Conservation (phyloP, 2,888 invertebrate species). For the Pegoplata infirma region DNA sequence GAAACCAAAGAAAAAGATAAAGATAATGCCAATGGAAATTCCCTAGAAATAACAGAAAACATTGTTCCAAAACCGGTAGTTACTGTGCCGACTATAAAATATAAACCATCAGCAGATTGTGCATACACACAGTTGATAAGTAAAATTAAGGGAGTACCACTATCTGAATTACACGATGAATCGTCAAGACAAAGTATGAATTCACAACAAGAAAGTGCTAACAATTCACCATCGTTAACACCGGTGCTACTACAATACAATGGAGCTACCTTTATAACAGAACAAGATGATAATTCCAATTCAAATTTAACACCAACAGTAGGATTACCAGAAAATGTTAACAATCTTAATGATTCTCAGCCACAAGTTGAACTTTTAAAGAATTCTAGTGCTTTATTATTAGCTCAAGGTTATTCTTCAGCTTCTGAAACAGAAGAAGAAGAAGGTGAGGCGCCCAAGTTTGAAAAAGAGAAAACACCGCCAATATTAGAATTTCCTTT, state of each 20-base stretch:
- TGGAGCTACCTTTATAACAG: slow-evolving; percentile 70
- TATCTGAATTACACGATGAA: slow-evolving; percentile 72
- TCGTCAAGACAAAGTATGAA: slow-evolving; percentile 60
- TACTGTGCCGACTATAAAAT: slow-evolving; percentile 82
- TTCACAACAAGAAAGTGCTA: slow-evolving; percentile 65
- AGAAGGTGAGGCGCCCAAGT: slow-evolving; percentile 4
- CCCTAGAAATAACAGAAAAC: not conserved
- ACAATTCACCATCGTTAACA: slow-evolving; percentile 69
- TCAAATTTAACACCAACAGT: slow-evolving; percentile 16
- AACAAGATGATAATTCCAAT: slow-evolving; percentile 61
- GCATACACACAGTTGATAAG: slow-evolving; percentile 92
- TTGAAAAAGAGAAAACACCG: slow-evolving; percentile 58
- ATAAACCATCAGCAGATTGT: slow-evolving; percentile 91
- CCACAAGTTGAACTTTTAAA: slow-evolving; percentile 74
- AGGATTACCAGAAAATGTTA: slow-evolving; percentile 41
- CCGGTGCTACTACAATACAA: slow-evolving; percentile 75
- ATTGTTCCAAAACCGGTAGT: slow-evolving; percentile 67
- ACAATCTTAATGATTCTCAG: slow-evolving; percentile 31
- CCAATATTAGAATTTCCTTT: slow-evolving; percentile 78
- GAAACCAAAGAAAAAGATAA: slow-evolving; percentile 36
- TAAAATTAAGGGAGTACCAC: slow-evolving; percentile 86
- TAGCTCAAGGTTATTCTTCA: slow-evolving; percentile 81
- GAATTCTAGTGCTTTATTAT: slow-evolving; percentile 77
- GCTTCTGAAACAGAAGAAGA: slow-evolving; percentile 78
- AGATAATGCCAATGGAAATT: slow-evolving; percentile 22